Conservation (phyloP, 2,113 vertebrate genomes). For the Stegostoma tigrinum region DNA sequence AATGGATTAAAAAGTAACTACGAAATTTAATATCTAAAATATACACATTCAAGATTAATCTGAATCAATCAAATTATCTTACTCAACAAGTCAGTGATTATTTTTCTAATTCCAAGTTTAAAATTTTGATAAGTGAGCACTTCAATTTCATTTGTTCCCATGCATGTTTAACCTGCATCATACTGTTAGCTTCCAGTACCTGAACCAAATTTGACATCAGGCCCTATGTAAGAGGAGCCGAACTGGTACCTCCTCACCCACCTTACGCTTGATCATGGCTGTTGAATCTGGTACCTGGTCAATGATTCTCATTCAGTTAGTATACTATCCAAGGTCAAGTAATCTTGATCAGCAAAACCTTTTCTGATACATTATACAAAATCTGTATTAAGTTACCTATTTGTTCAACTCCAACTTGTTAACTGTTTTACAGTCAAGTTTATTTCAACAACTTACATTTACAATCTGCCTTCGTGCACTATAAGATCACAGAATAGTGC, state of each 20-base stretch:
- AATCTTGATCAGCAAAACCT: not conserved
- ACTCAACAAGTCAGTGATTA: not conserved
- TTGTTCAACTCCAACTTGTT: not conserved
- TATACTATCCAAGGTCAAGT: not conserved
- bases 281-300: not conserved
- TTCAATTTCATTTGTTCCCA: not conserved
- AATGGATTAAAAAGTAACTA: not conserved
- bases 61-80: not conserved
- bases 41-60: not conserved
- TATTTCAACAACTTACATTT: not conserved
- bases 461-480: not conserved
- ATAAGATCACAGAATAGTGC: not conserved
- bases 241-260: not conserved
- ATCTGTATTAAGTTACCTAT: not conserved
- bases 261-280: not conserved
- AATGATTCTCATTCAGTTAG: not conserved
- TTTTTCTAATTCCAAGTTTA: not conserved
- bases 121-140: not conserved
- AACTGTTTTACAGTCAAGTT: not conserved
- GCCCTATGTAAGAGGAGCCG: not conserved
- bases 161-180: not conserved
- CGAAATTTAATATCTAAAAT: not conserved
- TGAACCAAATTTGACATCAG: not conserved
- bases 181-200: not conserved
- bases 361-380: not conserved